phyloP scores from a whole-genome alignment of 2,888 invertebrate species.

The Rhyacophila evoluta region DNA sequence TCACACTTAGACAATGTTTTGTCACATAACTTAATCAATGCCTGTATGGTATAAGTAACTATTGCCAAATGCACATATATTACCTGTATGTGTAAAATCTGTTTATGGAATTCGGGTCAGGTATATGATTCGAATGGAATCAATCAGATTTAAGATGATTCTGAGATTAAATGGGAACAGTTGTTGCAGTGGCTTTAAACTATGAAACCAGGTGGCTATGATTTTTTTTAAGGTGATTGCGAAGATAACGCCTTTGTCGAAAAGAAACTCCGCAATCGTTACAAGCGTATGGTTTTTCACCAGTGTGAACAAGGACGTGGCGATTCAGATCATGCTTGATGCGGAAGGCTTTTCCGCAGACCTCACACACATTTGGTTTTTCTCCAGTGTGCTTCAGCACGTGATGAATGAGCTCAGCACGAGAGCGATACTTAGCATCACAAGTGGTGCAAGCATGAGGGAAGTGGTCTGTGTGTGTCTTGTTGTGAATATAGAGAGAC shows the following conservation, averaged over 20 bases:
- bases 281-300: constrained; percentile 67
- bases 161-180: no score
- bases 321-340: constrained; percentile 70
- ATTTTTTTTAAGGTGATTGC: constrained; percentile 63
- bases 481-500: constrained; percentile 73
- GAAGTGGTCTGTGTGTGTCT: constrained; percentile 70
- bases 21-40: no score
- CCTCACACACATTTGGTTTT: constrained; percentile 71
- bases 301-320: constrained; percentile 69
- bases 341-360: constrained; percentile 71
- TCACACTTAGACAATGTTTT: no score
- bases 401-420: constrained; percentile 71
- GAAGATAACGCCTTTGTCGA: constrained; percentile 68
- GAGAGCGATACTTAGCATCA: constrained; percentile 72
- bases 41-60: no score
- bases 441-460: constrained; percentile 73
- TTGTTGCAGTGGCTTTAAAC: no score
- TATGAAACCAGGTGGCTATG: constrained; percentile 16
- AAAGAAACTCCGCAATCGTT: constrained; percentile 62
- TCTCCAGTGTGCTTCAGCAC: constrained; percentile 73
- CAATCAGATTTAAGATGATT: no score
- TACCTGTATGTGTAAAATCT: no score
- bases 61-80: no score
- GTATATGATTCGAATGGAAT: no score
- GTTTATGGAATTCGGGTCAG: no score